Conservation (phyloP, 2,113 vertebrate genomes). For the Psilopsiagon aurifrons region DNA sequence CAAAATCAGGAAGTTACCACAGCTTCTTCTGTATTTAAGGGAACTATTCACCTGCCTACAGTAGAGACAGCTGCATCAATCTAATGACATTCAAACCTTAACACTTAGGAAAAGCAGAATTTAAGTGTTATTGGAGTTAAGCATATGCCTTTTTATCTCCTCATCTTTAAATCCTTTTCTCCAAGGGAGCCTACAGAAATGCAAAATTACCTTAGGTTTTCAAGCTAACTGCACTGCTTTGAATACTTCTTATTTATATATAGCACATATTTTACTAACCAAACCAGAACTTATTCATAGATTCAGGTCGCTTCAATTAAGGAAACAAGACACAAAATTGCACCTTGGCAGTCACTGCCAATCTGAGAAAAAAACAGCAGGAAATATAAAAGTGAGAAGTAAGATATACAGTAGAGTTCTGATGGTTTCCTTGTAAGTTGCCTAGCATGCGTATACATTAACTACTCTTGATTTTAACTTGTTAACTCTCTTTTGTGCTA, state of each 20-base stretch:
- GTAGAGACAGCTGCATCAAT: background rate
- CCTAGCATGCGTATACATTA: background rate
- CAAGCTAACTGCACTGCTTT: background rate
- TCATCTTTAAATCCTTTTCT: background rate
- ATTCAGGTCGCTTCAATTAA: background rate
- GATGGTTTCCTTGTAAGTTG: background rate
- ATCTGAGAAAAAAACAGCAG: background rate
- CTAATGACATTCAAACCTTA: background rate
- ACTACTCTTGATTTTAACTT: background rate
- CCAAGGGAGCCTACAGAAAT: background rate
- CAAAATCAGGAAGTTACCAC: background rate
- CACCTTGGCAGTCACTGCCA: background rate
- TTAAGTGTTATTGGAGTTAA: background rate
- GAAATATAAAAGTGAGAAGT: background rate
- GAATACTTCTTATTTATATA: background rate
- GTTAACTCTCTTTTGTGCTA: background rate
- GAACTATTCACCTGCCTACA: background rate
- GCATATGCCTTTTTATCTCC: background rate
- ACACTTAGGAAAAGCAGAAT: background rate
- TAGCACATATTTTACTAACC: background rate
- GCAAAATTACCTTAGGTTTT: background rate
- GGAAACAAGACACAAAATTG: background rate
- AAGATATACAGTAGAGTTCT: background rate
- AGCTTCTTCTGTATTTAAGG: background rate
- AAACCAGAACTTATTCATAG: background rate